These are phyloP conservation scores for Pseudochromis fuscus DNA, from an alignment of 2,797 vertebrate species.

Conservation along the genomic window DNA sequence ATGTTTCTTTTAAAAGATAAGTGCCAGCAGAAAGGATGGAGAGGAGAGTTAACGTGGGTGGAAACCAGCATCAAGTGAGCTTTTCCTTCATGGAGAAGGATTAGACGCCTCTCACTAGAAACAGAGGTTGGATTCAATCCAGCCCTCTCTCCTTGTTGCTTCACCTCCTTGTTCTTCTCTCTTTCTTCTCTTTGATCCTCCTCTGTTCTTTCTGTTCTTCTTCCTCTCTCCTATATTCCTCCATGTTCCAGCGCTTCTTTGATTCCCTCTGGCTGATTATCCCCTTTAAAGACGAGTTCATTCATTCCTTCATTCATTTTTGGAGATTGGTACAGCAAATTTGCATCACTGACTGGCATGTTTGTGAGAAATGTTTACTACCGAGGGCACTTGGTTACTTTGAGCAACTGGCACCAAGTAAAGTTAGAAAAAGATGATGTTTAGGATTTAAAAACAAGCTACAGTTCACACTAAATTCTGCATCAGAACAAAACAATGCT, in stretches of 20 bases:
- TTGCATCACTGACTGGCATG: neutral
- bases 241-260: slow-evolving; percentile 11
- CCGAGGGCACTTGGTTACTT: neutral
- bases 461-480: neutral
- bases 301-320: slow-evolving; percentile 10
- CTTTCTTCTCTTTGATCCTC: slow-evolving; percentile 47
- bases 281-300: neutral
- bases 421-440: neutral
- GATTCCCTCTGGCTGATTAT: slow-evolving; percentile 1
- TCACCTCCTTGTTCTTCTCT: slow-evolving; percentile 34
- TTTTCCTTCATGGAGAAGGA: slow-evolving; percentile 51
- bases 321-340: neutral
- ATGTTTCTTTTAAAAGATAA: slow-evolving; percentile 5
- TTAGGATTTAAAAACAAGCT: neutral
- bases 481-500: neutral
- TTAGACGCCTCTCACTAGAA: slow-evolving; percentile 61
- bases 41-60: slow-evolving; percentile 42
- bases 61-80: slow-evolving; percentile 52
- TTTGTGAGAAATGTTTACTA: neutral
- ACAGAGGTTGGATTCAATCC: slow-evolving; percentile 47
- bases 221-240: neutral
- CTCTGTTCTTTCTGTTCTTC: slow-evolving; percentile 18
- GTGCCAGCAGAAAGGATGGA: slow-evolving; percentile 4
- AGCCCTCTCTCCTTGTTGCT: slow-evolving; percentile 34
- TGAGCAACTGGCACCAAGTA: neutral